phyloP scores from a whole-genome alignment of 1,140 invertebrate species.

The Ylistrum balloti region DNA sequence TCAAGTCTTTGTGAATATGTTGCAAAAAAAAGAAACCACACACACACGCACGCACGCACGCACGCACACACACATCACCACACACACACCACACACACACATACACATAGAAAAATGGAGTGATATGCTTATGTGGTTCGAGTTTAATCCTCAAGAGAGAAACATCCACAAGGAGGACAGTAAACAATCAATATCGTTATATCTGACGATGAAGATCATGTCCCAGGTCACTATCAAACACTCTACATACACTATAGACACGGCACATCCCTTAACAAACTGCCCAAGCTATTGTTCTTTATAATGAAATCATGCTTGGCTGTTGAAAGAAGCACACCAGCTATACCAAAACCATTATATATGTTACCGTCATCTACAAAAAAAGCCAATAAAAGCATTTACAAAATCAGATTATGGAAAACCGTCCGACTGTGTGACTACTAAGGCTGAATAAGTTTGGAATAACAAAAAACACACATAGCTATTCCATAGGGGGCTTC shows the following conservation, averaged over 20 bases:
- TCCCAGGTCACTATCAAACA: background rate
- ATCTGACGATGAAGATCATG: background rate
- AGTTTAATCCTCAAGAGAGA: background rate
- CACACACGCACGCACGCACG: too few relatives aligned
- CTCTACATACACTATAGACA: background rate
- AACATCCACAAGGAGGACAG: background rate
- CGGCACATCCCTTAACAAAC: background rate
- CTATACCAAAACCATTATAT: background rate
- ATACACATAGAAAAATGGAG: too few relatives aligned
- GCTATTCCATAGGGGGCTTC: background rate
- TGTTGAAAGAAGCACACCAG: background rate
- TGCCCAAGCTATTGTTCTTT: background rate
- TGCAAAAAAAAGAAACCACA: too few relatives aligned
- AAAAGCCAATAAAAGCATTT: constrained; percentile 23
- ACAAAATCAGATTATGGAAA: background rate
- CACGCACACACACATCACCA: too few relatives aligned
- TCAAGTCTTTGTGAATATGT: too few relatives aligned
- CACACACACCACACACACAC: too few relatives aligned
- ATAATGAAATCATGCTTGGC: constrained; percentile 1
- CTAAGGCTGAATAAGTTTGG: background rate
- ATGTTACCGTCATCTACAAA: background rate
- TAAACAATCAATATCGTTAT: constrained; percentile 3
- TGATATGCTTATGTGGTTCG: too few relatives aligned
- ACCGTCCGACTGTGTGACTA: background rate
- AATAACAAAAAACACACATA: background rate